These are phyloP conservation scores for Gymnodraco acuticeps DNA, from an alignment of 2,797 vertebrate species.

Conservation along the genomic window DNA sequence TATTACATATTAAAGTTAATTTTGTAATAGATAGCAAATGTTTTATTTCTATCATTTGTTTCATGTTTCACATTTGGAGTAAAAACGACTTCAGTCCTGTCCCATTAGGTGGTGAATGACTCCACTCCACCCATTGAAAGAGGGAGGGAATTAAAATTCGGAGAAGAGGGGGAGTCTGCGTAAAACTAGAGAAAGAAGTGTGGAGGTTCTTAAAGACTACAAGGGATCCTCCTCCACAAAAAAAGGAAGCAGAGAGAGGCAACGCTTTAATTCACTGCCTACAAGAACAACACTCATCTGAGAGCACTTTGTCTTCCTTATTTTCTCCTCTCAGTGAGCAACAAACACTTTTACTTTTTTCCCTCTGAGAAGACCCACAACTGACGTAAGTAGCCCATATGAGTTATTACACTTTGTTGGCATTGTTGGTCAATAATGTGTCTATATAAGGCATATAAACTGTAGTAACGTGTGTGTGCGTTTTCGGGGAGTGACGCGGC, in stretches of 20 bases:
- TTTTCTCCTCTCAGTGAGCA: constrained; percentile 1
- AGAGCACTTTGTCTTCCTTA: background rate
- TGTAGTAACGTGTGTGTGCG: background rate
- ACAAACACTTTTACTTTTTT: constrained; percentile 4
- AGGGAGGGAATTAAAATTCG: constrained; percentile 72
- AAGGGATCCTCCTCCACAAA: constrained; percentile 28
- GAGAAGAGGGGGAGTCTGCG: constrained; percentile 45
- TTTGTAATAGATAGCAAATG: too few species aligned
- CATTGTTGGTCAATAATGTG: background rate
- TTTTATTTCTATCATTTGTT: too few species aligned
- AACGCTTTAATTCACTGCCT: background rate
- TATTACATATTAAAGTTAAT: too few species aligned
- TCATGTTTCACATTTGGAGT: background rate
- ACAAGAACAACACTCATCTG: background rate
- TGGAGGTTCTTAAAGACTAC: constrained; percentile 1
- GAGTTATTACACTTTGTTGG: background rate
- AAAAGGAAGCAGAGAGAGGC: constrained; percentile 18
- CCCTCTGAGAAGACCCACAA: constrained; percentile 39
- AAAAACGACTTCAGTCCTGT: background rate
- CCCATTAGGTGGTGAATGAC: constrained; percentile 15
- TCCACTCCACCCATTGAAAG: constrained; percentile 53
- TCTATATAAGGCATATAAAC: background rate
- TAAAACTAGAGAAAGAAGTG: constrained; percentile 48
- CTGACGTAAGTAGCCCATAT: constrained; percentile 65
- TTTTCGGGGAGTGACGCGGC: background rate